Evolutionary conservation across 1,140 invertebrate species (phyloP).

Genomic region (Latrodectus geometricus): DNA sequence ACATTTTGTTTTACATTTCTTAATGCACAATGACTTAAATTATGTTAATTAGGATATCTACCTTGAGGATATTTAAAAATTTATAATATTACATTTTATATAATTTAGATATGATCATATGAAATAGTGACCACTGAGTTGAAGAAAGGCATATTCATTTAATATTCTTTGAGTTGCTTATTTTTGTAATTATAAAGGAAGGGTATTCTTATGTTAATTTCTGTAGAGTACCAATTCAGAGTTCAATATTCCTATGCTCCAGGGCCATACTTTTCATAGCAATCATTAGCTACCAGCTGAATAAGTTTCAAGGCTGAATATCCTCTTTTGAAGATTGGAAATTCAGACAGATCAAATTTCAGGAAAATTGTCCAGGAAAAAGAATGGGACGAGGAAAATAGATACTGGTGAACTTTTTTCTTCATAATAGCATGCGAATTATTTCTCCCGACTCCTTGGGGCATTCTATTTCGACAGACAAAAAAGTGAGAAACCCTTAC

Average conservation of each 20-base stretch:
- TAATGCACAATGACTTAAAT: no score
- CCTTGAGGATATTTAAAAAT: no score
- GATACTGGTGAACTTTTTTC: neutral
- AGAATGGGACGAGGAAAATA: neutral
- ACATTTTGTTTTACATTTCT: no score
- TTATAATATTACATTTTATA: no score
- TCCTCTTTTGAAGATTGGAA: conserved; percentile 23
- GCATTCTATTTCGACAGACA: conserved; percentile 37
- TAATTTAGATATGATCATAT: no score
- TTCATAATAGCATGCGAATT: conserved; percentile 36
- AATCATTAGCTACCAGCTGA: conserved; percentile 6
- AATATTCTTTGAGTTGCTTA: no score
- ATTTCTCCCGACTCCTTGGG: conserved; percentile 33
- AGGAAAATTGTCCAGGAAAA: conserved; percentile 4
- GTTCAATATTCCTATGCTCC: neutral
- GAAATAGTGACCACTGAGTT: no score
- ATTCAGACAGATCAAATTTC: conserved; percentile 41
- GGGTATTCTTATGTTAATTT: neutral
- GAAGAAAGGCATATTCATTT: no score
- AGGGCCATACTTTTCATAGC: neutral
- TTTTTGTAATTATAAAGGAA: no score
- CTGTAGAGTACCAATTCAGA: neutral
- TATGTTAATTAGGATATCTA: no score
- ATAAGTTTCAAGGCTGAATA: conserved; percentile 9
- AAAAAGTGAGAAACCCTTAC: conserved; percentile 1